Evolutionary conservation across 1,140 invertebrate species (phyloP).

Genomic region (Onthophagus taurus): DNA sequence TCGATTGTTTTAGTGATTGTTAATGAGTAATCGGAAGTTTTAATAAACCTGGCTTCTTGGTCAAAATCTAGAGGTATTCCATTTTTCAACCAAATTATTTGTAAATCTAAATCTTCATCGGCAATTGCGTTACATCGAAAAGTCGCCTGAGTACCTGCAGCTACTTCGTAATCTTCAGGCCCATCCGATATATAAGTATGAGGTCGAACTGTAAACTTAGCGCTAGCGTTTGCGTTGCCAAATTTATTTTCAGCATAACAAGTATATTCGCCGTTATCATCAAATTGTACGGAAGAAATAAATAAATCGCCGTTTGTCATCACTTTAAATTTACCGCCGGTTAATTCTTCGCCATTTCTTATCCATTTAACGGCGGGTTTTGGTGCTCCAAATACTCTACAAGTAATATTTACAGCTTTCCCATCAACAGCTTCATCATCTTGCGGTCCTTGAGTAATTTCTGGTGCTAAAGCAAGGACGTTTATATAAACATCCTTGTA

Average conservation of each 20-base stretch:
- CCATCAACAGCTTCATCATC: conserved; percentile 77
- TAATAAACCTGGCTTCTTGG: conserved; percentile 68
- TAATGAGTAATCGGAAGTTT: conserved; percentile 82
- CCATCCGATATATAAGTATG: conserved; percentile 74
- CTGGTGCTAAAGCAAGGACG: conserved; percentile 84
- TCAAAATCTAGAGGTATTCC: conserved; percentile 81
- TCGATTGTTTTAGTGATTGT: conserved; percentile 90
- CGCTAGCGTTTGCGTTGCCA: conserved; percentile 65
- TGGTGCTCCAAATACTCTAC: conserved; percentile 92
- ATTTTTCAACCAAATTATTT: conserved; percentile 83
- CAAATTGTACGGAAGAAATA: conserved; percentile 72
- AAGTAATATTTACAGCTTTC: conserved; percentile 71
- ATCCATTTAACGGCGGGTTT: conserved; percentile 92
- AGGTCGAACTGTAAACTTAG: conserved; percentile 73
- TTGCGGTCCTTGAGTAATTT: conserved; percentile 75
- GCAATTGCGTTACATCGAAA: conserved; percentile 88
- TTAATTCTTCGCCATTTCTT: conserved; percentile 68
- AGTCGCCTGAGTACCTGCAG: conserved; percentile 78
- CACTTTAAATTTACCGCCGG: conserved; percentile 70
- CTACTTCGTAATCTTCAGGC: conserved; percentile 85
- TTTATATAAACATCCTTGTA: conserved; percentile 98
- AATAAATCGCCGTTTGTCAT: conserved; percentile 71
- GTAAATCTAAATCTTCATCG: conserved; percentile 67
- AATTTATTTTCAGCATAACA: conserved; percentile 93
- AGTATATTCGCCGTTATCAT: conserved; percentile 80